These are phyloP conservation scores for Asobara japonica DNA, from an alignment of 1,140 invertebrate species.

Conservation along the genomic window DNA sequence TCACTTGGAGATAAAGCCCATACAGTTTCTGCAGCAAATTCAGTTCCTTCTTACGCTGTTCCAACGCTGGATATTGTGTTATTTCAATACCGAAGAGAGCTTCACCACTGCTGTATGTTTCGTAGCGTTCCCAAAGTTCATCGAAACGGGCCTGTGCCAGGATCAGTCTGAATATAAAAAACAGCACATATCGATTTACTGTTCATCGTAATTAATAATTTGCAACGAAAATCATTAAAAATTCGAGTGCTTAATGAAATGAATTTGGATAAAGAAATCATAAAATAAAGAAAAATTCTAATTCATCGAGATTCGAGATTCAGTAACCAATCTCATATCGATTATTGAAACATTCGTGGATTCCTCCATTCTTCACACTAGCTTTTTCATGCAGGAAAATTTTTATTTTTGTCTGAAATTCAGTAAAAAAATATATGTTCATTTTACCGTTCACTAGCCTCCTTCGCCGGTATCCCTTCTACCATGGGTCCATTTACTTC, in stretches of 20 bases:
- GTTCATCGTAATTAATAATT: neutral
- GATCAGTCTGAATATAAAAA: slow-evolving; percentile 67
- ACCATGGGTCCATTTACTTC: slow-evolving; percentile 84
- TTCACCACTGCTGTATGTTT: slow-evolving; percentile 84
- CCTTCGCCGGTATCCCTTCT: slow-evolving; percentile 80
- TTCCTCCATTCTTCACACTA: too few species aligned
- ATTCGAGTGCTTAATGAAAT: too few species aligned
- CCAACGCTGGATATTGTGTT: slow-evolving; percentile 82
- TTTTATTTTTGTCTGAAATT: too few species aligned
- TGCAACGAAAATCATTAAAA: too few species aligned
- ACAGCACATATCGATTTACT: neutral
- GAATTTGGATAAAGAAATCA: too few species aligned
- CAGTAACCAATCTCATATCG: too few species aligned
- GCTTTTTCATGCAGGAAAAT: too few species aligned
- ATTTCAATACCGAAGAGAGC: slow-evolving; percentile 82
- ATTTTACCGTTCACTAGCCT: slow-evolving; percentile 80
- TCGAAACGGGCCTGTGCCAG: slow-evolving; percentile 83
- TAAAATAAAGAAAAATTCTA: too few species aligned
- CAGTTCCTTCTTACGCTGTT: slow-evolving; percentile 83
- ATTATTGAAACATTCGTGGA: too few species aligned
- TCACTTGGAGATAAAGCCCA: slow-evolving; percentile 80
- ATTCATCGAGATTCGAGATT: too few species aligned
- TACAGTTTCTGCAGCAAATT: slow-evolving; percentile 87
- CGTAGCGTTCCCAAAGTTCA: slow-evolving; percentile 80
- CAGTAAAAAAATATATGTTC: too few species aligned